Evolutionary conservation across 2,113 vertebrate genomes (phyloP).

Genomic region (Sinocyclocheilus maitianheensis): DNA sequence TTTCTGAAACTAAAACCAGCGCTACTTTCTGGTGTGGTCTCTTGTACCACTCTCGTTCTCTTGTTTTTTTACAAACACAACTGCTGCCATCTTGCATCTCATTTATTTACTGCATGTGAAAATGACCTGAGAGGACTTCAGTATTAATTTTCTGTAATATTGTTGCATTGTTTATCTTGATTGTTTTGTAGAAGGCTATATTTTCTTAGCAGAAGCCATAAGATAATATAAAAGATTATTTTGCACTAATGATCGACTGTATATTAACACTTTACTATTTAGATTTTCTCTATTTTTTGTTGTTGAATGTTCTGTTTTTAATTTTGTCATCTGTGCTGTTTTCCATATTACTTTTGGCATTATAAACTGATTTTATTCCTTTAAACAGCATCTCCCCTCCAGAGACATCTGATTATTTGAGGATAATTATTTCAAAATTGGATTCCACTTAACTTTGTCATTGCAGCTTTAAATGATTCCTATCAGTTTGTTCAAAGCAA

Average conservation of each 20-base stretch:
- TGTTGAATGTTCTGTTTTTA: background rate
- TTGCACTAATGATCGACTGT: background rate
- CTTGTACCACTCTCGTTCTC: background rate
- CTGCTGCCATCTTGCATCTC: background rate
- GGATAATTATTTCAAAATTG: constrained; percentile 64
- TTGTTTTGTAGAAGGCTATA: background rate
- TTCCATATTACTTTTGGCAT: constrained; percentile 47
- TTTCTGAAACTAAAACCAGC: background rate
- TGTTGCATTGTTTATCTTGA: background rate
- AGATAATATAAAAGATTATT: background rate
- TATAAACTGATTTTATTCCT: constrained; percentile 68
- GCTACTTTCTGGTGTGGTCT: background rate
- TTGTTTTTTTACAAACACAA: background rate
- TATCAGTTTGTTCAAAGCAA: constrained; percentile 77
- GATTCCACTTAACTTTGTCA: constrained; percentile 70
- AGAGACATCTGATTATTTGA: constrained; percentile 63
- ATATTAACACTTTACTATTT: too few species aligned
- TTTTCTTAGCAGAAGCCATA: background rate
- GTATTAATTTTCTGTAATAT: background rate
- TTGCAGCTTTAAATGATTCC: constrained; percentile 72
- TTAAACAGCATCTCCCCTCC: constrained; percentile 45
- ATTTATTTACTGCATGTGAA: background rate
- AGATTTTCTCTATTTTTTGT: background rate
- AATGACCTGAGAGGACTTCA: background rate
- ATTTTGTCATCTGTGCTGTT: background rate